Percentiles rank a stretch among this genome's conserved stretches.
phyloP scores from a whole-genome alignment of 2,888 invertebrate species.

The Acrocyrtus sp. region DNA sequence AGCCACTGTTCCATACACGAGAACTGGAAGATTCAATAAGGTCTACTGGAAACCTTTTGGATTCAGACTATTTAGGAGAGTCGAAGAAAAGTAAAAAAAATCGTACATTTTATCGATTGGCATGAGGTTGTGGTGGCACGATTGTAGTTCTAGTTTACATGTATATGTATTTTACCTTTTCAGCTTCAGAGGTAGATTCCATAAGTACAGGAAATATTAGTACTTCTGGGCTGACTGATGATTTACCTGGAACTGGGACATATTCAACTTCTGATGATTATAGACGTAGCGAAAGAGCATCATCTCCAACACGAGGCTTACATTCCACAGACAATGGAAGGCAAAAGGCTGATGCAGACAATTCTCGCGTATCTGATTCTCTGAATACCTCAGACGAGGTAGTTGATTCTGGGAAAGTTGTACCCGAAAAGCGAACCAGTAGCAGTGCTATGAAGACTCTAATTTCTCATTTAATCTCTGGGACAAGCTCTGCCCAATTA shows the following conservation, averaged over 20 bases:
- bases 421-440: slow-evolving; percentile 58
- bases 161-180: too few relatives aligned
- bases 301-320: slow-evolving; percentile 20
- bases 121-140: not conserved
- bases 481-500: slow-evolving; percentile 67
- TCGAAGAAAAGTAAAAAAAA: slow-evolving; percentile 30
- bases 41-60: slow-evolving; percentile 35
- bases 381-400: slow-evolving; percentile 51
- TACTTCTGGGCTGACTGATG: slow-evolving; percentile 55
- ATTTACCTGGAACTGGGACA: slow-evolving; percentile 17
- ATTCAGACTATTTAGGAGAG: slow-evolving; percentile 31
- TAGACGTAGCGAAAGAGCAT: slow-evolving; percentile 14
- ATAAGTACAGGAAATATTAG: slow-evolving; percentile 53
- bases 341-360: not conserved
- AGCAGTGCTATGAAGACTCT: slow-evolving; percentile 72
- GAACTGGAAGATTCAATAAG: slow-evolving; percentile 58
- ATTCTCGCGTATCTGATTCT: slow-evolving; percentile 10
- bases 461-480: slow-evolving; percentile 75
- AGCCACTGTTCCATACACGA: slow-evolving; percentile 39
- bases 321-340: not conserved
- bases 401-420: slow-evolving; percentile 50
- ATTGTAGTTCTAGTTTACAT: not conserved
- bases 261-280: slow-evolving; percentile 26
- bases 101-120: too few relatives aligned
- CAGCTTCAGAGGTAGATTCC: slow-evolving; percentile 33